phyloP scores from a whole-genome alignment of 2,113 vertebrate species.

The Megaceryle torquata region DNA sequence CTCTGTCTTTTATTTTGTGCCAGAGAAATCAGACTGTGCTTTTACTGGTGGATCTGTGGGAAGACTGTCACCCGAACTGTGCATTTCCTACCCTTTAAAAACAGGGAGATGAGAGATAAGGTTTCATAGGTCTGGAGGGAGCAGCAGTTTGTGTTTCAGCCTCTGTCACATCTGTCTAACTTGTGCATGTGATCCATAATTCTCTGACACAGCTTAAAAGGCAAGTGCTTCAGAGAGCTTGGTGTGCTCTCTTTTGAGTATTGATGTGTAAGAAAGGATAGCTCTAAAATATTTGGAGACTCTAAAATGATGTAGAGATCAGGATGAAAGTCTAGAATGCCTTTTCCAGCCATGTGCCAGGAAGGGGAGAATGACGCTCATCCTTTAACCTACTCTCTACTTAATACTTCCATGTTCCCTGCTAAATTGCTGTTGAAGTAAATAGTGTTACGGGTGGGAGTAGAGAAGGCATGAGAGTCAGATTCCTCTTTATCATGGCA shows the following conservation, averaged over 20 bases:
- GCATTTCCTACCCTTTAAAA: not conserved
- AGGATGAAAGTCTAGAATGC: not conserved
- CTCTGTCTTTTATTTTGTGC: not conserved
- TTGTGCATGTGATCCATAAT: not conserved
- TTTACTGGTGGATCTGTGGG: not conserved
- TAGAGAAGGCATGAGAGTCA: not conserved
- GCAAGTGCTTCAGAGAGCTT: not conserved
- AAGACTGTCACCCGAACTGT: not conserved
- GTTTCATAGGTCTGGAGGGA: not conserved
- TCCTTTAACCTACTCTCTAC: not conserved
- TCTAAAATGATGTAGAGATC: not conserved
- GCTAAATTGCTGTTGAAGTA: not conserved
- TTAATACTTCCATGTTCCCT: not conserved
- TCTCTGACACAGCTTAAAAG: not conserved
- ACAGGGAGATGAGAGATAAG: not conserved
- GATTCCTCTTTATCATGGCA: slow-evolving; percentile 11
- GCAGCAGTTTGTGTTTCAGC: not conserved
- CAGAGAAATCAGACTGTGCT: not conserved
- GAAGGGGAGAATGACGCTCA: not conserved
- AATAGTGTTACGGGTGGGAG: slow-evolving; percentile 1
- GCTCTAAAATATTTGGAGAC: not conserved
- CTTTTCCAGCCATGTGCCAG: not conserved
- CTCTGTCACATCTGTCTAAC: not conserved
- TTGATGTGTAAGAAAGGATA: not conserved
- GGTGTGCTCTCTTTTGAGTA: not conserved